These are phyloP conservation scores for Sycobia sp. DNA, from an alignment of 1,140 invertebrate species.

Conservation along the genomic window DNA sequence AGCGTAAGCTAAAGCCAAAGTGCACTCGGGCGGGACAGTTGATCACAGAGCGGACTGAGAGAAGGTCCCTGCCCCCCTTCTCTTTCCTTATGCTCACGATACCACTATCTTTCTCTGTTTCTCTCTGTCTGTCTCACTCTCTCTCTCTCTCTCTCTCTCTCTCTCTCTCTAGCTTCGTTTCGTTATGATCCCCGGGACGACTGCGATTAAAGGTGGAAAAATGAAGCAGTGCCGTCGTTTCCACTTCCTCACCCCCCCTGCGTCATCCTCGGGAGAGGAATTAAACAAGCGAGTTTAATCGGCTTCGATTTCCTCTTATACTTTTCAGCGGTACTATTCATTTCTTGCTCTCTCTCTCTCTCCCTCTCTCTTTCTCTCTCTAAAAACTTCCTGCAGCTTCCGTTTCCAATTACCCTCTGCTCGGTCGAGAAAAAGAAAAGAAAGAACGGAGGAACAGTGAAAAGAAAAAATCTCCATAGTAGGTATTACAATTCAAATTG, in stretches of 20 bases:
- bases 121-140: no score
- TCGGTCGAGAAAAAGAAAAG: conserved; percentile 1
- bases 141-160: conserved; percentile 7
- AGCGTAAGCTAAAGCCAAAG: no score
- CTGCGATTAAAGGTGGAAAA: conserved; percentile 44
- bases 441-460: no score
- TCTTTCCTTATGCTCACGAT: no score
- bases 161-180: conserved; percentile 15
- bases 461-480: not conserved
- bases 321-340: not conserved
- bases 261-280: conserved; percentile 28
- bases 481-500: conserved; percentile 20
- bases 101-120: no score
- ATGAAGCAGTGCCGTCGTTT: conserved; percentile 39
- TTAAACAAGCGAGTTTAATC: conserved; percentile 41
- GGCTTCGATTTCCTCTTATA: conserved; percentile 25
- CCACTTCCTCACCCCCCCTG: no score
- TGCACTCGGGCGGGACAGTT: no score
- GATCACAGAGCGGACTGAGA: no score
- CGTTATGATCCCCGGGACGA: conserved; percentile 29
- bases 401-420: conserved; percentile 13
- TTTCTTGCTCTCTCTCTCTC: not conserved
- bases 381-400: conserved; percentile 22
- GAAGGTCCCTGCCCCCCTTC: no score
- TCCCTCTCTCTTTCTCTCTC: not conserved